These are phyloP conservation scores for Poeciliopsis occidentalis DNA, from an alignment of 2,113 vertebrate genomes.

Conservation along the genomic window DNA sequence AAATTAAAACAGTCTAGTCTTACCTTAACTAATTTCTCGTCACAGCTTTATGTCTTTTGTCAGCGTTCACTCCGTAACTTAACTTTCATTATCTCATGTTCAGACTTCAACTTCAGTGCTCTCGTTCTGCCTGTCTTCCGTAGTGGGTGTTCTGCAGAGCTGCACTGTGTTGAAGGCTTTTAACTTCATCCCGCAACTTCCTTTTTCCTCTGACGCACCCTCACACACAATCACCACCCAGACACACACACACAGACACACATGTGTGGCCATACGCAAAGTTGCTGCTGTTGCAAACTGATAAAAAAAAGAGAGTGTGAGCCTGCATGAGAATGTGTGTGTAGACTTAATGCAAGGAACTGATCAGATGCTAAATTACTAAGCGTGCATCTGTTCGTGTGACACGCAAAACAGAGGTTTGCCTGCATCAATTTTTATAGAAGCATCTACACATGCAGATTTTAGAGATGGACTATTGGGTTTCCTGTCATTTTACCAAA, in stretches of 20 bases:
- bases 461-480: background rate
- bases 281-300: conserved; percentile 17
- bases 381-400: background rate
- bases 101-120: conserved; percentile 26
- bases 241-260: conserved; percentile 23
- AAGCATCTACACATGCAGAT: background rate
- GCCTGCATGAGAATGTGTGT: conserved; percentile 9
- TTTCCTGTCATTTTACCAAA: too few species aligned
- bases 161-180: conserved; percentile 68
- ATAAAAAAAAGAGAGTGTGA: conserved; percentile 22
- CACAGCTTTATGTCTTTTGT: conserved; percentile 12
- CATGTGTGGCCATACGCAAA: conserved; percentile 15
- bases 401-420: background rate
- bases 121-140: conserved; percentile 61
- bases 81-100: conserved; percentile 51
- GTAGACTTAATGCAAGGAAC: background rate
- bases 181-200: conserved; percentile 73
- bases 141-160: conserved; percentile 75
- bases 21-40: conserved; percentile 46
- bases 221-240: conserved; percentile 17
- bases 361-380: conserved; percentile 1
- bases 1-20: conserved; percentile 1
- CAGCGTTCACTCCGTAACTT: conserved; percentile 15
- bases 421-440: background rate
- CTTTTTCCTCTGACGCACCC: conserved; percentile 74